Percentiles rank a stretch among this genome's conserved stretches.
phyloP scores from a whole-genome alignment of 2,113 vertebrate species.

The Pseudorasbora parva region DNA sequence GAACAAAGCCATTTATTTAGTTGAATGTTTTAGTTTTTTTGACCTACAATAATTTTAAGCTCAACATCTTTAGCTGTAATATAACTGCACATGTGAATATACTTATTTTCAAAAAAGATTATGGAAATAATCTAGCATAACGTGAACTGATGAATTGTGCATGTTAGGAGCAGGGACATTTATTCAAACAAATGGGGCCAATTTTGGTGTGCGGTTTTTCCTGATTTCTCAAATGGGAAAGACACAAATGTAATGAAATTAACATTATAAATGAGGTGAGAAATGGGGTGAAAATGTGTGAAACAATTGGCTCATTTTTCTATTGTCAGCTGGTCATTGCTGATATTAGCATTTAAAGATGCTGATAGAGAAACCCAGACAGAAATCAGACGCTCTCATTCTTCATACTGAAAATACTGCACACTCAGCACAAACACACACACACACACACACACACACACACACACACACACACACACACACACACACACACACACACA shows the following conservation, averaged over 20 bases:
- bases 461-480: neutral
- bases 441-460: neutral
- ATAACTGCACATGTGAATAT: neutral
- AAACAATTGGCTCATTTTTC: slow-evolving; percentile 9
- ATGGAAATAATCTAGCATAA: neutral
- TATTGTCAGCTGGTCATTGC: neutral
- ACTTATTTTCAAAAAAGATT: neutral
- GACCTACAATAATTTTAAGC: too few species aligned
- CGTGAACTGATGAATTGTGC: neutral
- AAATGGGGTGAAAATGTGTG: neutral
- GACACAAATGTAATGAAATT: neutral
- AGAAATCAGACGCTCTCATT: neutral
- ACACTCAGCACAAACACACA: neutral
- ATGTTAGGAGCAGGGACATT: neutral
- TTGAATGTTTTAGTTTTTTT: too few species aligned
- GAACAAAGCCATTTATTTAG: too few species aligned
- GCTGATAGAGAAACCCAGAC: slow-evolving; percentile 20
- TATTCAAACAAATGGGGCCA: neutral
- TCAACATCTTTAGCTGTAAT: neutral
- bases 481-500: neutral
- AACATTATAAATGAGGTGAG: neutral
- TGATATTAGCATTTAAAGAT: slow-evolving; percentile 1
- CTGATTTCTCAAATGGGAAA: neutral
- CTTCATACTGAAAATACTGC: neutral
- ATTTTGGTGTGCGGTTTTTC: neutral